These are phyloP conservation scores for Nymphalis c-album DNA, from an alignment of 2,888 invertebrate genomes.

Conservation along the genomic window DNA sequence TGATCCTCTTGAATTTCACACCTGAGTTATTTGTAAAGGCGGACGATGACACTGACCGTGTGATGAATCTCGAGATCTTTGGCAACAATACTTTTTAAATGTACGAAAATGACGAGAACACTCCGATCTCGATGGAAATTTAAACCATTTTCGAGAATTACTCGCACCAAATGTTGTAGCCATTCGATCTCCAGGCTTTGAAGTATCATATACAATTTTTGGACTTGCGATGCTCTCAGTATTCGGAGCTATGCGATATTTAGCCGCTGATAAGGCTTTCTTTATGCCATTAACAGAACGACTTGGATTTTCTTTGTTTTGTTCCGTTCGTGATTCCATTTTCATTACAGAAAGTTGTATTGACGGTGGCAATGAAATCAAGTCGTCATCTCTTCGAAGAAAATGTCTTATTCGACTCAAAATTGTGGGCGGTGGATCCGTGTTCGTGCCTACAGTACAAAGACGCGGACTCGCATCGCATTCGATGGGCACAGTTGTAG, in stretches of 20 bases:
- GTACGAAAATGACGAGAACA: slow-evolving; percentile 58
- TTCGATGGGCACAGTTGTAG: slow-evolving; percentile 51
- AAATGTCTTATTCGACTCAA: slow-evolving; percentile 54
- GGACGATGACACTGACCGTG: slow-evolving; percentile 61
- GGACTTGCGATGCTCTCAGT: slow-evolving; percentile 67
- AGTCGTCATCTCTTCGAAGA: slow-evolving; percentile 53
- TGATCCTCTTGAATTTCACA: slow-evolving; percentile 54
- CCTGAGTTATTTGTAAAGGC: slow-evolving; percentile 76
- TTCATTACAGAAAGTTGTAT: slow-evolving; percentile 62
- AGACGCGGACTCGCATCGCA: slow-evolving; percentile 53
- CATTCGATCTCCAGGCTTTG: slow-evolving; percentile 75
- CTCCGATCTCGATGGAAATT: slow-evolving; percentile 58
- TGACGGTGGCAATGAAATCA: slow-evolving; percentile 52
- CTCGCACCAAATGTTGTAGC: slow-evolving; percentile 68
- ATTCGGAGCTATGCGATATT: slow-evolving; percentile 67
- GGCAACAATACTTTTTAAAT: slow-evolving; percentile 52
- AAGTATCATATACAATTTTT: slow-evolving; percentile 70
- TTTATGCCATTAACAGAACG: slow-evolving; percentile 64
- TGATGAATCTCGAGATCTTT: slow-evolving; percentile 44
- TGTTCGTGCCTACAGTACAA: slow-evolving; percentile 73
- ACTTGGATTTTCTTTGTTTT: slow-evolving; percentile 58
- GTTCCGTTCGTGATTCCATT: slow-evolving; percentile 59
- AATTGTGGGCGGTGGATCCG: slow-evolving; percentile 65
- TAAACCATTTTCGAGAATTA: slow-evolving; percentile 60
- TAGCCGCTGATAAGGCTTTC: slow-evolving; percentile 66